phyloP scores from a whole-genome alignment of 2,888 invertebrate genomes.

The Scaptomyza cyrtandrae region DNA sequence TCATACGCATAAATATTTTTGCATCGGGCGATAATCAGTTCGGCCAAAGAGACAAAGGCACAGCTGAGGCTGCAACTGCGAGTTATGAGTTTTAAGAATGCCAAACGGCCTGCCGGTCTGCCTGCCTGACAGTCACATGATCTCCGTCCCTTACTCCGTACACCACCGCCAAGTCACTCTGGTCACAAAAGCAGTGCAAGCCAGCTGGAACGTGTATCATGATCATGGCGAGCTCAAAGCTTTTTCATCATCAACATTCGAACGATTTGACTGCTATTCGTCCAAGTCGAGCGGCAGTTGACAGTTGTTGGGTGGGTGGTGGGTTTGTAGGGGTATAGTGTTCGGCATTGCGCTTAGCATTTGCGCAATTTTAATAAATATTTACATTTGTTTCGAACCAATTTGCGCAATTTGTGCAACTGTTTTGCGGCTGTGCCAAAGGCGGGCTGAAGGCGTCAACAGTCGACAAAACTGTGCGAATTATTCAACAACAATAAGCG shows the following conservation, averaged over 20 bases:
- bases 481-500: slow-evolving; percentile 35
- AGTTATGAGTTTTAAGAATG: slow-evolving; percentile 32
- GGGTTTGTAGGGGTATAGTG: neutral
- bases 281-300: slow-evolving; percentile 15
- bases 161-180: neutral
- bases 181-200: slow-evolving; percentile 54
- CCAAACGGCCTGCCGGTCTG: slow-evolving; percentile 4
- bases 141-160: neutral
- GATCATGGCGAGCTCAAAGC: slow-evolving; percentile 43
- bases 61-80: slow-evolving; percentile 26
- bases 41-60: slow-evolving; percentile 44
- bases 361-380: slow-evolving; percentile 79
- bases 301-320: neutral
- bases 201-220: slow-evolving; percentile 35
- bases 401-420: slow-evolving; percentile 78
- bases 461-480: slow-evolving; percentile 39
- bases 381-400: slow-evolving; percentile 79
- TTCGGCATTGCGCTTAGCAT: slow-evolving; percentile 45
- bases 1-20: slow-evolving; percentile 73
- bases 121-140: slow-evolving; percentile 52
- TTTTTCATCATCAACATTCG: slow-evolving; percentile 33
- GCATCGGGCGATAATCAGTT: slow-evolving; percentile 54
- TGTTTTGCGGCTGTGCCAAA: slow-evolving; percentile 45
- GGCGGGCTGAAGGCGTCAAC: slow-evolving; percentile 2
- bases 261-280: slow-evolving; percentile 50